phyloP scores from a whole-genome alignment of 2,888 invertebrate species.

The Pristionchus mayeri region DNA sequence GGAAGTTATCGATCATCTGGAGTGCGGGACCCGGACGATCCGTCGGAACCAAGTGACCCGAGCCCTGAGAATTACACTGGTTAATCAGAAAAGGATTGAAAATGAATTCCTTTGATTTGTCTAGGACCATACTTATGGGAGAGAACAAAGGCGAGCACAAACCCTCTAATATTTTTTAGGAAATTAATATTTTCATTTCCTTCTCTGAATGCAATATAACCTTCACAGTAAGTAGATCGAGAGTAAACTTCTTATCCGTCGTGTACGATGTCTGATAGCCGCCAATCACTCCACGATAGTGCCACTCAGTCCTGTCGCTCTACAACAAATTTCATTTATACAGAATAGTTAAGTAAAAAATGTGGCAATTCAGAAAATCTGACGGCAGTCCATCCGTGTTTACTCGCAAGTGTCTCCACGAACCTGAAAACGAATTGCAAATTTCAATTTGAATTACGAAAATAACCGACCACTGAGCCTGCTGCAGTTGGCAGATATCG shows the following conservation, averaged over 20 bases:
- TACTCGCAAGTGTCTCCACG: slow-evolving; percentile 37
- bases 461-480: slow-evolving; percentile 50
- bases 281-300: slow-evolving; percentile 6
- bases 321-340: background rate
- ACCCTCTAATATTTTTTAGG: too few relatives aligned
- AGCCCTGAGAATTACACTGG: slow-evolving; percentile 74
- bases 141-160: too few relatives aligned
- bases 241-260: slow-evolving; percentile 48
- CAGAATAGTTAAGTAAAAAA: too few relatives aligned
- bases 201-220: slow-evolving; percentile 17
- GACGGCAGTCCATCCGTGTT: slow-evolving; percentile 13
- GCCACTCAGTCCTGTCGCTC: background rate
- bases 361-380: background rate
- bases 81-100: background rate
- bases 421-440: too few relatives aligned
- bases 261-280: slow-evolving; percentile 52
- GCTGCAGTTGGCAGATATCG: slow-evolving; percentile 71
- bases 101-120: too few relatives aligned
- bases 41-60: slow-evolving; percentile 87
- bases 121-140: too few relatives aligned
- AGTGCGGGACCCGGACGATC: slow-evolving; percentile 87
- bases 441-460: background rate
- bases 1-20: slow-evolving; percentile 84
- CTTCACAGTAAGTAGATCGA: slow-evolving; percentile 67
- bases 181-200: background rate